phyloP scores from a whole-genome alignment of 2,888 invertebrate species.

The Kryphioiulus occultus region DNA sequence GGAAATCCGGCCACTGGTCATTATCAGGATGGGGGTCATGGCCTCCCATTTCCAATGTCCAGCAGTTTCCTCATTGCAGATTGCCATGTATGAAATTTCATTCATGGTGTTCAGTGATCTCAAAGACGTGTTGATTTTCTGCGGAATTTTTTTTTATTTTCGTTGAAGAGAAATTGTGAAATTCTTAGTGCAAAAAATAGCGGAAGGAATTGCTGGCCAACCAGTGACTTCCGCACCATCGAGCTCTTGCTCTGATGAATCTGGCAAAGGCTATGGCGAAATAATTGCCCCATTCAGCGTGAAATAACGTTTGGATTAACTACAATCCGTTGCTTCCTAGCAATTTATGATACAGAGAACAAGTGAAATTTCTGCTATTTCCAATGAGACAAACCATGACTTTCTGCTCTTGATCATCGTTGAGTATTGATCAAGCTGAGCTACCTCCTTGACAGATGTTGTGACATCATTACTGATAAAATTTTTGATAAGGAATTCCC shows the following conservation, averaged over 20 bases:
- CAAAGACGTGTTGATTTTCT: neutral
- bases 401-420: no score
- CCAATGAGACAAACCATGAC: no score
- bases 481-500: no score
- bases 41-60: neutral
- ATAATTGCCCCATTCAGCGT: neutral
- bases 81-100: neutral
- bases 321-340: neutral
- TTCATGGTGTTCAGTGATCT: neutral
- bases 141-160: neutral
- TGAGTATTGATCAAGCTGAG: no score
- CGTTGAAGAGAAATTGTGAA: neutral
- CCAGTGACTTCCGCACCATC: neutral
- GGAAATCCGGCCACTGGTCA: neutral
- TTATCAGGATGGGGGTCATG: neutral
- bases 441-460: no score
- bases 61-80: neutral
- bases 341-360: neutral
- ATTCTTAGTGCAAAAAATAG: neutral
- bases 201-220: neutral
- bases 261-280: neutral
- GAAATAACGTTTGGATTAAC: slow-evolving; percentile 20
- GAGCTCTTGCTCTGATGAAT: neutral
- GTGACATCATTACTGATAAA: no score
- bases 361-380: no score